phyloP scores from a whole-genome alignment of 2,797 vertebrate genomes.

The Lagocephalus sceleratus region DNA sequence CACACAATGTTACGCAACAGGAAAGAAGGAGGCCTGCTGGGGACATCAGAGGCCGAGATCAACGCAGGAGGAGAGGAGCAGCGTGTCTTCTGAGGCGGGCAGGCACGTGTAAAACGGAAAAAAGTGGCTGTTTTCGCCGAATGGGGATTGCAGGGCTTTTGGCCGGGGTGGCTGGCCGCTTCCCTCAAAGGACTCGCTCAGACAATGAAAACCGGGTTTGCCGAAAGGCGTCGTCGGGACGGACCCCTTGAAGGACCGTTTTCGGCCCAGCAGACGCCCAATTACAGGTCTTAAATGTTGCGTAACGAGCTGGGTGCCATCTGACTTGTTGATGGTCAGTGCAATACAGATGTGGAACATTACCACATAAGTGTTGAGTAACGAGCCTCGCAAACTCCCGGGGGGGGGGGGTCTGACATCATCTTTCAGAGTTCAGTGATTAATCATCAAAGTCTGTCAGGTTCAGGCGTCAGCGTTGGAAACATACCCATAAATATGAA shows the following conservation, averaged over 20 bases:
- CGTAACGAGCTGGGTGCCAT: slow-evolving; percentile 15
- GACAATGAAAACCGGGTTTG: slow-evolving; percentile 16
- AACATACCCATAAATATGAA: no score
- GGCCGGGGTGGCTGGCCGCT: not conserved
- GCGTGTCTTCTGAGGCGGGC: slow-evolving; percentile 12
- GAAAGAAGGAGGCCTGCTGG: slow-evolving; percentile 9
- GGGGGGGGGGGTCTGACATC: no score
- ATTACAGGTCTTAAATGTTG: slow-evolving; percentile 45
- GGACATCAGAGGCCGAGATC: slow-evolving; percentile 9
- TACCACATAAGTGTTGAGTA: not conserved
- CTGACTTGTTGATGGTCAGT: slow-evolving; percentile 18
- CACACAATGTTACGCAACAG: slow-evolving; percentile 38
- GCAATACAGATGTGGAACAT: slow-evolving; percentile 4
- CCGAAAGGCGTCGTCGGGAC: not conserved
- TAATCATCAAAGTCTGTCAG: no score
- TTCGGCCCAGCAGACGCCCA: slow-evolving; percentile 18
- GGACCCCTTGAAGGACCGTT: not conserved
- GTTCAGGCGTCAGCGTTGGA: no score
- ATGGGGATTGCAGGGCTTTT: slow-evolving; percentile 1
- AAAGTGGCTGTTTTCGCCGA: not conserved
- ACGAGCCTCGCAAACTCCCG: not conserved
- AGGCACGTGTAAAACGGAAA: slow-evolving; percentile 17
- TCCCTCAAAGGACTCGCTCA: slow-evolving; percentile 11
- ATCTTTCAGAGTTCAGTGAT: no score
- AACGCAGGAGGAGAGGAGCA: slow-evolving; percentile 41